Evolutionary conservation across 2,888 invertebrate species (phyloP), one percentile per base, ranked within the genome.

Genomic region (Lamproptera curius): DNA sequence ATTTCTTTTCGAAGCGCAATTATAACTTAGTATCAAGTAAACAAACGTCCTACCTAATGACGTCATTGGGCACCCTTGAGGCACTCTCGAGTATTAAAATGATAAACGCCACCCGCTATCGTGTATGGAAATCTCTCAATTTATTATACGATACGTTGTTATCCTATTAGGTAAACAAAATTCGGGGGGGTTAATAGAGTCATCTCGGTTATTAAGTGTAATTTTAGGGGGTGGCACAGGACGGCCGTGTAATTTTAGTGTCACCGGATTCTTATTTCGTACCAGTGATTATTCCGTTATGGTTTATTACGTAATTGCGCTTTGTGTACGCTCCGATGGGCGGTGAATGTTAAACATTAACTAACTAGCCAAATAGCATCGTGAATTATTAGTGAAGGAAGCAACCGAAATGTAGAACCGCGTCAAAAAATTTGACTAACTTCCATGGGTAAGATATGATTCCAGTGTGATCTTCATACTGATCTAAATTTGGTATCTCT

Each of bases 141-240:
- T 86, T 87, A 86, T 84, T 85, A 84, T 81, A 84, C 71, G 77
- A 83, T 78, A 78, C 74, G 79, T 83, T 77, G 80, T 86, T 86
- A 86, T 85, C 81, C 84, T 86, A 87, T 86, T 87, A 85, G 70
- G 82, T 77, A 84, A 86, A 87, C 84, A 86, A 70, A 77, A 70
- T 72, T 73, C 67, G 60, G 70, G 74, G n/a, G 74, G 79, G 78
- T 76, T 82, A 83, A 86, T 85, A 79, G 78, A 87, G 83, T 71
- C 82, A 77, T 85, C 65, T 66, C 59, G 64, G 67, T 69, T 76
- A 81, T 81, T 78, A 80, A 61, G 67, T 50, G 56, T 65, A 70
- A 69, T 67, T n/a, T 58, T 59, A 57, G 62, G 70, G 76, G 72
- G 67, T 55, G 61, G 57, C 58, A 26, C 33, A 26, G 48, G 3